Base-by-base conservation (phyloP, 2,797 vertebrate genomes). In the Emys orbicularis region DNA sequence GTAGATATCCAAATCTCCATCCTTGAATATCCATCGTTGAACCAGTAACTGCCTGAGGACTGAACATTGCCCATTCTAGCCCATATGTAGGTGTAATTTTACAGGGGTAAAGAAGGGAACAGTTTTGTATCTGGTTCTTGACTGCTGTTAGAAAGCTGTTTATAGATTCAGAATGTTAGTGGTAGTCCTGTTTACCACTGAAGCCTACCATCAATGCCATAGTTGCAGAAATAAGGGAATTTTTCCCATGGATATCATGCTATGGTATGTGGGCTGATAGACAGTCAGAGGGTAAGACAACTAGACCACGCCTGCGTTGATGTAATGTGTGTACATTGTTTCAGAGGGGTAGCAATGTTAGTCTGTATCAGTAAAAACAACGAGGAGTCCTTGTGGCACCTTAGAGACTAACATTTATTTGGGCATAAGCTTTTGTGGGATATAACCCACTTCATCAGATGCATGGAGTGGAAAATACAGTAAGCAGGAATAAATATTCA, bases 131-230 rank as follows among this genome's bases (percentile, higher is more conserved):
- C 95, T 97, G 92, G 61, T 96, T 97, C 89, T 95, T 81, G 84
- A 94, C 95, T 96, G 95, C 95, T 96, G 93, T n/a, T 96, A 85
- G 93, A 97, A 96, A 97, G 89, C 92, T 94, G 96, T 86, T 86
- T 92, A 50, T 92, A 87, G 87, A 91, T 88, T 82, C 92, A 90
- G 77, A 96, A 95, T 93, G 96, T 95, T 96, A 16, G 2, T 80
- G 88, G 83, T 89, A 88, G 18, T 21, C 65, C 65, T 19, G 65
- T 61, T 57, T 57, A 57, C 56, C 12, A 50, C 95, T 91, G 61
- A 82, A 72, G 81, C 27, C 88, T 95, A 83, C 65, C 95, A 94
- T 94, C 91, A 94, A 96, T n/a, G 34, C 34, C 8, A 34, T 65
- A n/a, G 61, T 5, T n/a, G 18, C 96, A 97, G 95, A 56, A n/a